Evolutionary conservation across 2,888 invertebrate genomes (phyloP), one percentile per base, ranked within the genome.

Genomic region (Hetaerina titia): DNA sequence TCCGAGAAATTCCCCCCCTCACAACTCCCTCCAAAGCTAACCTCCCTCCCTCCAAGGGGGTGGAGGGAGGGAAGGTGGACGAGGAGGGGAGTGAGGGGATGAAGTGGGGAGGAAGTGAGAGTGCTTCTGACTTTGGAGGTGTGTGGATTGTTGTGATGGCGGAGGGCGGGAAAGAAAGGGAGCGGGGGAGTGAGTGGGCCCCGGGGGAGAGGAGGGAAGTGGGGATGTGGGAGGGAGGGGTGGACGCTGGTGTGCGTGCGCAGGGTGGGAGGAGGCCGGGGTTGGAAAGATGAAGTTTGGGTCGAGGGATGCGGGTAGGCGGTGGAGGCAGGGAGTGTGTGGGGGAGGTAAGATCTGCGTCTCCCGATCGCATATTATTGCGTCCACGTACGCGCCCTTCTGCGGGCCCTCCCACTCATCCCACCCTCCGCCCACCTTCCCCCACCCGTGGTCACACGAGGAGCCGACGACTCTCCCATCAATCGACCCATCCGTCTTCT

Each of bases 401-500:
- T 31, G 57, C 69, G 69, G 57, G 22, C 90, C 25, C 90, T 31
- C 90, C 60, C 58, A 4, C 2, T 45, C 45, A 1, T 5, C 45
- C 63, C n/a, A 17, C 90, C 17, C 31, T 19, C 25, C 74, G 56
- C 22, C 19, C 57, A 22, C 4, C 45, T 89, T 57, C 57, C 89
- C 58, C 81, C n/a, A n/a, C 81, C 81, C 81, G 25, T 11, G 4
- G 25, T 31, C 81, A 81, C 69, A n/a, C 69, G 19, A 22, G 22
- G 89, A 56, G 58, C 57, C 57, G n/a, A 57, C 89, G 22, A 89
- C 89, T 58, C 89, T 89, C 89, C 89, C 69, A 92, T 92, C 92
- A 92, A 92, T 92, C 92, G 92, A 92, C 69, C 57, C 92, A 92
- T 92, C 69, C 92, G 92, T 92, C 92, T 92, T 92, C 92, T 69